Base-by-base conservation (phyloP, 2,797 vertebrate genomes). In the Hemibagrus guttatus region DNA sequence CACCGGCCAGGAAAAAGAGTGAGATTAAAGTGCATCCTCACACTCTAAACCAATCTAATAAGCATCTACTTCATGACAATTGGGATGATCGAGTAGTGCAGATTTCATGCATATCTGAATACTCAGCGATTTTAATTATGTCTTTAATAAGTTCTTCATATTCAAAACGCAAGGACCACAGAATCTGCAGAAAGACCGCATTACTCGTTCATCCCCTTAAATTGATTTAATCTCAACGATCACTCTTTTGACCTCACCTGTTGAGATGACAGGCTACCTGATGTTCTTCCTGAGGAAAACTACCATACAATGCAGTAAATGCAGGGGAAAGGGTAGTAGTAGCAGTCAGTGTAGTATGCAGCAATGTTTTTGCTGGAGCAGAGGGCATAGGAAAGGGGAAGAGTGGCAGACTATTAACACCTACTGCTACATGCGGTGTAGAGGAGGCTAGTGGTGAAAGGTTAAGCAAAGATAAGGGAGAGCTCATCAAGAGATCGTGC, bases 241-340 rank as follows among this genome's bases (percentile, higher is more conserved):
- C 58, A 84, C 28, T 31, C 16, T 85, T 72, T 63, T 79, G 79
- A 82, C 81, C 87, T 89, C 86, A 99, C 98, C 98, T 99, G 97
- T 89, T 95, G 58, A 72, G 93, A 93, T 91, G 95, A 94, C 91
- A 93, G 90, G 95, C 95, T 93, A 94, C 94, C 91, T 93, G 95
- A 92, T 91, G 95, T 92, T 91, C 94, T 94, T 97, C 96, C 95
- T 92, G 91, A 85, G 95, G 94, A 93, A 95, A 93, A 95, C 94
- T 92, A 91, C 90, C 91, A 92, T 93, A 93, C 83, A 91, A 92
- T 90, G 94, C 91, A 91, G 92, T 93, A 90, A 92, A 95, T 86
- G 85, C 84, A 90, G 89, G 84, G 89, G 87, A 81, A 89, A 87
- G 84, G 91, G 88, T 90, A 75, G 84, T 86, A 88, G 90, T 86